A percentile compares a stretch with the other conserved stretches of the same genome.
Evolutionary conservation across 2,113 vertebrate species (phyloP).

Genomic region (Dasyprocta punctata): DNA sequence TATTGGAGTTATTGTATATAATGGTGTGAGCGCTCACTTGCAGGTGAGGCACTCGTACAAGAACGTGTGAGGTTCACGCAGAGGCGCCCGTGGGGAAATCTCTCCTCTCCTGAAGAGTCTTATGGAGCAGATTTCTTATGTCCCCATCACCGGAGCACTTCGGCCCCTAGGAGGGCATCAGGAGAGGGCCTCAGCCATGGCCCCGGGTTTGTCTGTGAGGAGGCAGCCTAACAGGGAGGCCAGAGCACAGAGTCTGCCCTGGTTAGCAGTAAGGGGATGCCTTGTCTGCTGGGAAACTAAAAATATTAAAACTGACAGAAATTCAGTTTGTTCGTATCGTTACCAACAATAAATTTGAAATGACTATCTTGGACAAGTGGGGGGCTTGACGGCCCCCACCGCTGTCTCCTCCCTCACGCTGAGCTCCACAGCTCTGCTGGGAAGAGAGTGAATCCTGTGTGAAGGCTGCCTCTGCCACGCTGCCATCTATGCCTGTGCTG

Average conservation of each 20-base stretch:
- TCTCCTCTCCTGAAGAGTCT: background rate
- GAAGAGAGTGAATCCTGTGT: background rate
- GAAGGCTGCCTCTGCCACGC: too few relatives aligned
- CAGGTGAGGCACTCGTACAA: background rate
- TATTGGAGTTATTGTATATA: background rate
- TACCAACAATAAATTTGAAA: background rate
- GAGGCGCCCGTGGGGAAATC: too few relatives aligned
- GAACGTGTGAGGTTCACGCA: background rate
- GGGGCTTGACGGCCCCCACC: background rate
- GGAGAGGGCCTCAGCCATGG: background rate
- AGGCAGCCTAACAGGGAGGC: too few relatives aligned
- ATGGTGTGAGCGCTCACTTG: too few relatives aligned
- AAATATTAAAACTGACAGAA: background rate
- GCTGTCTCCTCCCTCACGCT: background rate
- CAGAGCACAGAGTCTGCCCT: too few relatives aligned
- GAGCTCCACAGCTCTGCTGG: background rate
- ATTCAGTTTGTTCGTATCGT: background rate
- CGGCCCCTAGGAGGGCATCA: background rate
- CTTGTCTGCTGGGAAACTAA: background rate
- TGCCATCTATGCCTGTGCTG: background rate
- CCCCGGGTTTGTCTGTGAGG: background rate
- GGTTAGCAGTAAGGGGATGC: background rate
- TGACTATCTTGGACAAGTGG: background rate
- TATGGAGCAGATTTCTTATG: background rate
- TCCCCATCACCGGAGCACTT: background rate